Base-by-base conservation (phyloP, 2,113 vertebrate genomes). In the Acanthochromis polyacanthus region DNA sequence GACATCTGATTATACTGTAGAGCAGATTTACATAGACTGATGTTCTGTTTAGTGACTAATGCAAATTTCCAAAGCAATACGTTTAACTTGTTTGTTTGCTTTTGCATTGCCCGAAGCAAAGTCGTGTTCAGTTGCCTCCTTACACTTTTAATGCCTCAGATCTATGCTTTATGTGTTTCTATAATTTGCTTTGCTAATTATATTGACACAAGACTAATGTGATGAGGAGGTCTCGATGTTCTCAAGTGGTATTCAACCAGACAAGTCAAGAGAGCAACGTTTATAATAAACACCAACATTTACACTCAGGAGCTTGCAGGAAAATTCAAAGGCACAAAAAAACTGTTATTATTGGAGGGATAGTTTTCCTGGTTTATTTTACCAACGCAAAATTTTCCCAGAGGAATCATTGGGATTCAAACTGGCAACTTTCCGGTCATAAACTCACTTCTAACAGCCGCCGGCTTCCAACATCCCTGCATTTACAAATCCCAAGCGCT, bases 401-500 rank as follows among this genome's bases (percentile, higher is more conserved):
- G 20, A 68, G 0, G 5, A 64, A 12, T 15, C 36, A 65, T 15
- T 52, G n/a, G 63, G 75, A 71, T 71, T 81, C 19, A 58, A 67
- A 22, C 22, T 48, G 40, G n/a, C 57, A 82, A 46, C 22, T 6
- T 48, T 75, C 5, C 1, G 25, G 25, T 56, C 20, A 36, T 73
- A 66, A 83, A 77, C 20, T 30, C 8, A 1, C 53, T 50, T 72
- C 22, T 28, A 64, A 74, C 62, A 68, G 64, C 56, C 3, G 10
- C 10, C 1, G 1, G 10, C 40, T 75, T 28, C 63, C 17, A 62
- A 79, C 67, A 68, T 71, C 36, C 25, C 30, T 19, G 53, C 57
- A 46, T 84, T 63, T 64, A 55, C 65, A 65, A 67, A 74, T 73
- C 70, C 50, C 67, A 10, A 65, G 62, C 1, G n/a, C 70, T 85